A percentile compares a stretch with the other conserved stretches of the same genome.
These are phyloP conservation scores for Glossosoma conforme DNA, from an alignment of 1,140 invertebrate species.

Conservation along the genomic window DNA sequence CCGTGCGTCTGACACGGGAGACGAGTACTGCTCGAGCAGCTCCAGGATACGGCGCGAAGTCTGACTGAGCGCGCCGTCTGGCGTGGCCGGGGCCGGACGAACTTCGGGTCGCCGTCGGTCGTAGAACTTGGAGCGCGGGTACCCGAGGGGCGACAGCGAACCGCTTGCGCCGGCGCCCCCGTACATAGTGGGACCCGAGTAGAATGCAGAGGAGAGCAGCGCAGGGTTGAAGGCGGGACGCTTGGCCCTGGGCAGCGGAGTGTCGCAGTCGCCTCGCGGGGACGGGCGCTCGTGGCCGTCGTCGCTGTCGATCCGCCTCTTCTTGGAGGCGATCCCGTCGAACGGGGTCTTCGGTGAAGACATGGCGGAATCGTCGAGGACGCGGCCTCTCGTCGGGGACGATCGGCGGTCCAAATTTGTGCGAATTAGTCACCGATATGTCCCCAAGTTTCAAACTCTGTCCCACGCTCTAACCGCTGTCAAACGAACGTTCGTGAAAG, in stretches of 20 bases:
- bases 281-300: conserved; percentile 11
- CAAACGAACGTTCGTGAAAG: conserved; percentile 20
- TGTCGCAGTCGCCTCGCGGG: conserved; percentile 7
- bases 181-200: conserved; percentile 22
- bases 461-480: conserved; percentile 24
- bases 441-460: conserved; percentile 21
- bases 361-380: conserved; percentile 1
- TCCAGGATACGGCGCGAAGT: conserved; percentile 66
- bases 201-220: conserved; percentile 27
- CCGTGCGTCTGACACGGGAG: conserved; percentile 65
- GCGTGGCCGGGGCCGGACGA: conserved; percentile 7
- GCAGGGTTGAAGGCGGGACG: conserved; percentile 25
- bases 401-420: not conserved
- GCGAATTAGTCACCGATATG: conserved; percentile 11
- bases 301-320: conserved; percentile 11
- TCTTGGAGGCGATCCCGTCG: conserved; percentile 11
- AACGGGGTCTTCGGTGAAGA: conserved; percentile 14
- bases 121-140: conserved; percentile 17
- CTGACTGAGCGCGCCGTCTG: conserved; percentile 35
- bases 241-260: conserved; percentile 5
- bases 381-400: not conserved
- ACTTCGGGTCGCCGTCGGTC: conserved; percentile 14
- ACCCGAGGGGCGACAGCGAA: conserved; percentile 2
- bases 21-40: conserved; percentile 67
- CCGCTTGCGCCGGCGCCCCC: conserved; percentile 20